Conservation (phyloP, 2,113 vertebrate species). For the Vulpes lagopus region DNA sequence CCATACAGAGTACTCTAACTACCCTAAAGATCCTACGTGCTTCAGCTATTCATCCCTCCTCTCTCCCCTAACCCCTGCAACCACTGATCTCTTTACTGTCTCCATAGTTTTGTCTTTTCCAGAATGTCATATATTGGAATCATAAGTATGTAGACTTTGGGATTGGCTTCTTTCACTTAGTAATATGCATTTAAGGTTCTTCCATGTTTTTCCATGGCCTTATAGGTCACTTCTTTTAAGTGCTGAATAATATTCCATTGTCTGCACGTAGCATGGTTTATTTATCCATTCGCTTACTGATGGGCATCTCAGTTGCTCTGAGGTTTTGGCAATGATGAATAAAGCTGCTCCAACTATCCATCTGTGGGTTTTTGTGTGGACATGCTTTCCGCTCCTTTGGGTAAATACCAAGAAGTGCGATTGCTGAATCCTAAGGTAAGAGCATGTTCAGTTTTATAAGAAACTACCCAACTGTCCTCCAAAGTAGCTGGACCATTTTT, state of each 20-base stretch:
- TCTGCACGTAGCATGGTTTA: not conserved
- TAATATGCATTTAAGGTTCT: not conserved
- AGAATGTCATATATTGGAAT: not conserved
- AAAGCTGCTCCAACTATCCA: not conserved
- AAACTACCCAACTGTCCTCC: not conserved
- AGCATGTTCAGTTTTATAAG: not conserved
- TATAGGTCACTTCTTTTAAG: not conserved
- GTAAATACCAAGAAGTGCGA: not conserved
- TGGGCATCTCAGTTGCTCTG: not conserved
- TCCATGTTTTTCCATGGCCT: not conserved
- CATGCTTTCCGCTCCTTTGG: not conserved
- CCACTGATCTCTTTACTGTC: not conserved
- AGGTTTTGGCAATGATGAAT: not conserved
- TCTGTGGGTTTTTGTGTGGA: not conserved
- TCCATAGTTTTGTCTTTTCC: not conserved
- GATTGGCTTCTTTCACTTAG: constrained; percentile 18
- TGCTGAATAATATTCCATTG: constrained; percentile 15
- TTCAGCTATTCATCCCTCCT: not conserved
- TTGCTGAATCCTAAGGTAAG: not conserved
- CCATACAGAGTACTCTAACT: not conserved
- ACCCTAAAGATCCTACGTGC: not conserved
- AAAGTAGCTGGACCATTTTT: not conserved
- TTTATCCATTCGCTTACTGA: not conserved
- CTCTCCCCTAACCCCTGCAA: not conserved
- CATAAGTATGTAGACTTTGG: not conserved